phyloP scores from a whole-genome alignment of 64 coral and sea anemone species.

The Pachyseris speciosa region DNA sequence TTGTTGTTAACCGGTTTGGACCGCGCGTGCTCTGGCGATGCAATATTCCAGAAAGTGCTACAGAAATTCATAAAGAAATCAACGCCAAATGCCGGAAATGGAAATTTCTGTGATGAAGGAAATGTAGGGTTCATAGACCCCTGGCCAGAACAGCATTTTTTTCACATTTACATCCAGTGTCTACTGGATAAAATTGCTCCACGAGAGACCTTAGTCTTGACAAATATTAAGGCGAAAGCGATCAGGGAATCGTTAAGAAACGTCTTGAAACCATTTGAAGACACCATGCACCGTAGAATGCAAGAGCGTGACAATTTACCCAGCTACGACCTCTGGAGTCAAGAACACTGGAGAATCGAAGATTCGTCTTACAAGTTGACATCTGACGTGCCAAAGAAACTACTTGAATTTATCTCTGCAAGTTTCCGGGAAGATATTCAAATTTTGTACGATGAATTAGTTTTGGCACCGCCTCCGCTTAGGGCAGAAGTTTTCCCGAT shows the following conservation, averaged over 20 bases:
- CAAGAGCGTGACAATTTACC: not conserved
- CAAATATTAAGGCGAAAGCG: not conserved
- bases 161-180: not conserved
- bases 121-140: not conserved
- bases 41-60: not conserved
- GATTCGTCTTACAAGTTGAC: not conserved
- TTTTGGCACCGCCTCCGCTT: no score
- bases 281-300: not conserved
- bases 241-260: not conserved
- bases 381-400: conserved; percentile 3
- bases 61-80: not conserved
- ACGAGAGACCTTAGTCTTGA: not conserved
- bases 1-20: not conserved
- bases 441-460: not conserved
- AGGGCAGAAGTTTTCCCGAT: no score
- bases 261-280: not conserved
- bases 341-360: conserved; percentile 4
- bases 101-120: not conserved
- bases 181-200: not conserved
- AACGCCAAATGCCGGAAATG: not conserved
- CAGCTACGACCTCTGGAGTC: not conserved
- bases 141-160: not conserved
- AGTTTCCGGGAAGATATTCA: not conserved
- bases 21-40: not conserved
- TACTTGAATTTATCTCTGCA: not conserved